phyloP scores from a whole-genome alignment of 2,113 vertebrate genomes.

The Acrocephalus arundinaceus region DNA sequence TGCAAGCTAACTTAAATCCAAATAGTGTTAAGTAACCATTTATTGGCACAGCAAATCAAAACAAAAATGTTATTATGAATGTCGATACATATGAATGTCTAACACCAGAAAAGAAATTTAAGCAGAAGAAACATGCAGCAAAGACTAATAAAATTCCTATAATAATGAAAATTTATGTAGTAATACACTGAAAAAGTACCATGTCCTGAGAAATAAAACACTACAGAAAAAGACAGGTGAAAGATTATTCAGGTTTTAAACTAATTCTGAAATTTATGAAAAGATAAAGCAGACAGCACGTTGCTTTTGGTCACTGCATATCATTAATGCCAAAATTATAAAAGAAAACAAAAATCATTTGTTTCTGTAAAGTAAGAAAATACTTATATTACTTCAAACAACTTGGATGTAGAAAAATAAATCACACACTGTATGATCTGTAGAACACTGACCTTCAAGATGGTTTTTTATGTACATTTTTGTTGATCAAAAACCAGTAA shows the following conservation, averaged over 20 bases:
- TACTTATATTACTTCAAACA: not conserved
- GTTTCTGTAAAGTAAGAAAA: not conserved
- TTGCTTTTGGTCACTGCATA: not conserved
- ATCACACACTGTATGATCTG: not conserved
- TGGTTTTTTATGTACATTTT: not conserved
- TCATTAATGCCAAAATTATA: not conserved
- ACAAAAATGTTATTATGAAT: accelerated
- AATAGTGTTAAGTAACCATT: not conserved
- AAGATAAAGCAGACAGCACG: not conserved
- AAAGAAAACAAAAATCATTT: not conserved
- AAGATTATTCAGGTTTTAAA: not conserved
- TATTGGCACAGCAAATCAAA: not conserved
- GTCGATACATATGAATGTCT: no score
- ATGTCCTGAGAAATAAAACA: not conserved
- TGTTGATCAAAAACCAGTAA: not conserved
- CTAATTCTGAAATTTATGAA: not conserved
- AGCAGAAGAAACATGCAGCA: not conserved
- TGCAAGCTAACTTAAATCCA: not conserved
- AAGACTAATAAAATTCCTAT: not conserved
- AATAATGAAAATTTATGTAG: not conserved
- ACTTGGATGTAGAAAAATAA: not conserved
- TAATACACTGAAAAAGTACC: not conserved
- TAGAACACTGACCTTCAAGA: not conserved
- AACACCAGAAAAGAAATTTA: not conserved
- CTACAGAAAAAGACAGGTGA: not conserved